Base-by-base conservation (phyloP, 1,140 invertebrate genomes). In the Gryon sp. region DNA sequence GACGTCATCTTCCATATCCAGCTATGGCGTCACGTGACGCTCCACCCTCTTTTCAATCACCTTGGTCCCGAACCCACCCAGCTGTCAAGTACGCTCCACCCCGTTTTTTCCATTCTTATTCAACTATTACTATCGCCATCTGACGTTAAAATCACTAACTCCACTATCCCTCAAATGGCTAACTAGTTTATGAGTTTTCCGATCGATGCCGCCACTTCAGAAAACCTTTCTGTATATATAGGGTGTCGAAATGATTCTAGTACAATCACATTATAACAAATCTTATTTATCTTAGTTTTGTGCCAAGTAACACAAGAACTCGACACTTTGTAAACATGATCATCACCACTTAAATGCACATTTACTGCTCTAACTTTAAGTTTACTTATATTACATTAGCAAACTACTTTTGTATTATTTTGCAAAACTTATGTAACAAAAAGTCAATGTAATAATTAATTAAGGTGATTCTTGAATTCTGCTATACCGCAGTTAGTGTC, bases 21-120 rank as follows among this genome's bases (percentile, higher is more conserved):
- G 79, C 80, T 83, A 89, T 89, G 87, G 88, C 88, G 84, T 88
- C 86, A 89, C 86, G 86, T 89, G 87, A 87, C 86, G 86, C 88
- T 89, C 88, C 87, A 89, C 87, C 87, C 87, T 89, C 85, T 86
- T 88, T 88, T 89, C 87, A 89, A 89, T 89, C 88, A 88, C 86
- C 87, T 89, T 87, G 82, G 86, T 80, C 82, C 77, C 80, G 85
- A 88, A 87, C 87, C 86, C 88, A 87, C 88, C 88, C 88, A 88
- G 86, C 86, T 89, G 88, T 89, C 88, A 87, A 84, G 84, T 80
- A 85, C 80, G 88, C 88, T 88, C 88, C 88, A 89, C 88, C 87
- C 87, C 82, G 82, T 88, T 88, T 88, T 88, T 88, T 88, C 80
- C 81, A 78, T 83, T 82, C 78, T 82, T 79, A 80, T 76, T 78